Evolutionary conservation across 2,797 vertebrate genomes (phyloP), one percentile per base, ranked within the genome.

Genomic region (Neosilurus mollespiculum): DNA sequence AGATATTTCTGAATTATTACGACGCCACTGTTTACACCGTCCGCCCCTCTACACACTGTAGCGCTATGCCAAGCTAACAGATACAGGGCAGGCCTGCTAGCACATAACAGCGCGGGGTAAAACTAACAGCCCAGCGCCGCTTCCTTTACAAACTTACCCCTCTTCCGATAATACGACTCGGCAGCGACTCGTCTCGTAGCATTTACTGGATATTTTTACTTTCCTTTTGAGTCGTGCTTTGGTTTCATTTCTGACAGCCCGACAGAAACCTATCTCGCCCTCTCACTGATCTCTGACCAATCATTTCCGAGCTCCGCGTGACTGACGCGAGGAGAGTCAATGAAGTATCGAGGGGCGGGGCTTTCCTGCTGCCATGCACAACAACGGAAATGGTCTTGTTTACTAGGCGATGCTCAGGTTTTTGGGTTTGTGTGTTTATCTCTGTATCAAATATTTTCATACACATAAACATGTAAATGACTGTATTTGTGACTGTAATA

Each of bases 221-320:
- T 85, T 85, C 81, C 15, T 64, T 78, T 80, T 80, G 14, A 0
- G 11, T 43, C 51, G 54, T 10, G 51, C 72, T 82, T 85, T 85
- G 76, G 76, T 85, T 85, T 85, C 84, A 78, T 4, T 85, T 85
- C 84, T 85, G 62, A 82, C 84, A 71, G 66, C 75, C 18, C 43
- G 18, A 34, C n/a, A 70, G 8, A 43, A 22, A 71, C 56, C 2
- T 53, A 62, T n/a, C 70, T 66, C 62, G 4, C 10, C 61, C 49
- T 8, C 22, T 67, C 43, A 0, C 64, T 69, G 64, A 26, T 15
- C 24, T 9, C 53, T 34, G 3, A 30, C 84, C 84, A 85, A 85
- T 85, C 84, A 51, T 22, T 20, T 54, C 3, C 79, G 65, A n/a
- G 14, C 8, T 54, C 22, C 20, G 20, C 8, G 10, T 0, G 65